phyloP scores from a whole-genome alignment of 1,140 invertebrate species.

The Drosophila erecta region DNA sequence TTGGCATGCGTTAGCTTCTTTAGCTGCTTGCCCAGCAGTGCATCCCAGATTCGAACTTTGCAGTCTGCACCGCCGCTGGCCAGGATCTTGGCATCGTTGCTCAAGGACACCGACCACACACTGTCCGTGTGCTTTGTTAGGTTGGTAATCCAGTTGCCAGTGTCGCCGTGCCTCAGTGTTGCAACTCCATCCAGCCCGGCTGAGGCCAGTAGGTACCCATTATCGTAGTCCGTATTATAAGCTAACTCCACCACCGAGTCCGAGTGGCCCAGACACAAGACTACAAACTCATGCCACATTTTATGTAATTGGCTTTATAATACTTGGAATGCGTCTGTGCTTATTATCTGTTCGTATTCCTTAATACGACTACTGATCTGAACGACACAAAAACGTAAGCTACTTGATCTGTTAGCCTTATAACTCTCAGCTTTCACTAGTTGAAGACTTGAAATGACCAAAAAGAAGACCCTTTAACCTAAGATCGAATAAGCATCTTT shows the following conservation, averaged over 20 bases:
- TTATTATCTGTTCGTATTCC: too few species aligned
- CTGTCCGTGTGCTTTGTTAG: conserved; percentile 97
- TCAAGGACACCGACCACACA: conserved; percentile 97
- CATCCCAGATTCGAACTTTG: conserved; percentile 97
- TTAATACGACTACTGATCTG: too few species aligned
- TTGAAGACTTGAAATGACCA: too few species aligned
- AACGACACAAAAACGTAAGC: neutral
- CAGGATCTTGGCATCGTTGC: conserved; percentile 93
- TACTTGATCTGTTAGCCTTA: too few species aligned
- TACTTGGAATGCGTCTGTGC: neutral
- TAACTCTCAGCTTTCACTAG: too few species aligned
- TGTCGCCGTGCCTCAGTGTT: conserved; percentile 97
- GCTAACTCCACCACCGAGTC: conserved; percentile 96
- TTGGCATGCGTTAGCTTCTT: conserved; percentile 95
- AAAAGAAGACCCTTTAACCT: too few species aligned
- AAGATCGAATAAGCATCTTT: conserved; percentile 3
- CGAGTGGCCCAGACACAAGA: conserved; percentile 97
- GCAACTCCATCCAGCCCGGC: conserved; percentile 99
- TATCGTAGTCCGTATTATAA: conserved; percentile 95
- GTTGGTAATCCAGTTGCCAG: conserved; percentile 98
- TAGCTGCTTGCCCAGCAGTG: conserved; percentile 93
- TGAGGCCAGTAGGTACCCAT: conserved; percentile 93
- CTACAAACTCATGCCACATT: conserved; percentile 37
- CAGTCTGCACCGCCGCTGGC: conserved; percentile 98
- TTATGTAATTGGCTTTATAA: neutral